phyloP scores from a whole-genome alignment of 2,797 vertebrate genomes.

The Rhynchonycteris naso region DNA sequence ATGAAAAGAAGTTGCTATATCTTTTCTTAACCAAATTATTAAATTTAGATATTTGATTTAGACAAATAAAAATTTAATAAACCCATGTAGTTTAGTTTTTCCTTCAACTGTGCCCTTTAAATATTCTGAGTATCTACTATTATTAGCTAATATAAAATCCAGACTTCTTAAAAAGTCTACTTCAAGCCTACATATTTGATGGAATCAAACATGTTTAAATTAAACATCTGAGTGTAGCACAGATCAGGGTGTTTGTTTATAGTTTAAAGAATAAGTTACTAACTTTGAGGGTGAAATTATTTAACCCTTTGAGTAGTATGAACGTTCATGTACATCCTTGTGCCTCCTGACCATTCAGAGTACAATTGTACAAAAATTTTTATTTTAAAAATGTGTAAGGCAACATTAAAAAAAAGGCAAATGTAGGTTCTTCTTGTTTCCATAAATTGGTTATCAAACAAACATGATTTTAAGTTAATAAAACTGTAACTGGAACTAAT shows the following conservation, averaged over 20 bases:
- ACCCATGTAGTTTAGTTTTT: background rate
- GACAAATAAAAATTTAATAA: background rate
- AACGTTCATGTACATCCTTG: too few species aligned
- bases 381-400: too few species aligned
- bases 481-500: too few species aligned
- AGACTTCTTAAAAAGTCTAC: background rate
- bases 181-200: background rate
- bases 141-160: conserved; percentile 16
- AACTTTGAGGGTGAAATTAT: background rate
- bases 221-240: background rate
- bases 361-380: too few species aligned
- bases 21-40: conserved; percentile 34
- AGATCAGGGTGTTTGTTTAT: background rate
- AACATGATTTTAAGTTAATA: too few species aligned
- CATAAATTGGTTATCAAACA: too few species aligned
- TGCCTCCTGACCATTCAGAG: too few species aligned
- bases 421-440: too few species aligned
- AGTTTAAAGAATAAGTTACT: background rate
- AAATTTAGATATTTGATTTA: background rate
- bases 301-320: background rate
- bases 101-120: background rate
- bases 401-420: too few species aligned
- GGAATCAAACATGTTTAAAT: conserved; percentile 20
- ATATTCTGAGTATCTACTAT: background rate
- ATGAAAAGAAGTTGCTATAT: background rate